These are phyloP conservation scores for Pandemis heparana DNA, from an alignment of 2,888 invertebrate genomes.

Conservation along the genomic window DNA sequence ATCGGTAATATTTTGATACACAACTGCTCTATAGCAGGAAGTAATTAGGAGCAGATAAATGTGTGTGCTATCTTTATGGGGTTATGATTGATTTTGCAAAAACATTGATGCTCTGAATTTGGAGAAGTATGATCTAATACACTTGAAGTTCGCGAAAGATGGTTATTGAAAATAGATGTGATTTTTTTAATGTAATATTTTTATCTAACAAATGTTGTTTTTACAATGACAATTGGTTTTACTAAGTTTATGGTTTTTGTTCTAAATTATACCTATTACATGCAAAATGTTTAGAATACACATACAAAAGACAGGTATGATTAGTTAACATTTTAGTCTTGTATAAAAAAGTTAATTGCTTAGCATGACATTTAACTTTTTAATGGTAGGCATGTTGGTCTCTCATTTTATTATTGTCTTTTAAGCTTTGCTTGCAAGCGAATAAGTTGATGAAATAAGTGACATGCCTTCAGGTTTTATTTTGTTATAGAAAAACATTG, in stretches of 20 bases:
- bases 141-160: conserved; percentile 15
- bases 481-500: neutral
- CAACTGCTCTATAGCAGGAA: conserved; percentile 47
- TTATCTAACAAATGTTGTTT: too few species aligned
- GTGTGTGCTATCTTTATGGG: conserved; percentile 14
- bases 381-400: too few species aligned
- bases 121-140: conserved; percentile 12
- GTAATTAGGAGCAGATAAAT: conserved; percentile 32
- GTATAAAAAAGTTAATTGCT: too few species aligned
- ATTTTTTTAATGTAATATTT: neutral
- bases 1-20: conserved; percentile 58
- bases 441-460: neutral
- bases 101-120: neutral
- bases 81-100: conserved; percentile 24
- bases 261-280: too few species aligned
- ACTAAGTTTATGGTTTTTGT: neutral
- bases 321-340: too few species aligned
- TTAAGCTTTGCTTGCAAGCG: too few species aligned
- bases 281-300: too few species aligned
- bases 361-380: too few species aligned
- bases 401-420: too few species aligned
- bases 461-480: neutral
- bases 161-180: conserved; percentile 13
- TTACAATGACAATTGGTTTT: neutral
- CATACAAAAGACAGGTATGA: too few species aligned